A percentile compares a stretch with the other conserved stretches of the same genome.
Evolutionary conservation across 2,888 invertebrate species (phyloP).

Genomic region (Caradrina kadenii): DNA sequence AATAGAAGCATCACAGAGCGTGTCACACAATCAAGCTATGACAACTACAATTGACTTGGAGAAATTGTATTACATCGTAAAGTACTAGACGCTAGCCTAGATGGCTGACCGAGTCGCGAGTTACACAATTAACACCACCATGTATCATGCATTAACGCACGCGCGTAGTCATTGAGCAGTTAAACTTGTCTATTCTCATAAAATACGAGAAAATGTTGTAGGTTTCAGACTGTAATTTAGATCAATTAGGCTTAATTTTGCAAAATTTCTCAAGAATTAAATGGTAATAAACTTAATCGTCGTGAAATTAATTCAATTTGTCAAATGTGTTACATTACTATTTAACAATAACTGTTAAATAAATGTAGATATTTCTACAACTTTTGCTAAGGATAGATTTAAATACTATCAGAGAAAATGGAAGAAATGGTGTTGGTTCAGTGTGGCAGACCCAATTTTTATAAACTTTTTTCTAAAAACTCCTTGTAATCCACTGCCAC

Average conservation of each 20-base stretch:
- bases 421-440: too few species aligned
- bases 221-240: background rate
- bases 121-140: conserved; percentile 45
- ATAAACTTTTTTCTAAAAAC: too few species aligned
- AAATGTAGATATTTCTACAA: too few species aligned
- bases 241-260: background rate
- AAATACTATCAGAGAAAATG: too few species aligned
- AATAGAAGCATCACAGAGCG: conserved; percentile 16
- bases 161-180: conserved; percentile 24
- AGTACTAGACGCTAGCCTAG: conserved; percentile 10
- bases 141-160: conserved; percentile 11
- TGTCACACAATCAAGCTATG: conserved; percentile 33
- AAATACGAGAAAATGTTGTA: conserved; percentile 10
- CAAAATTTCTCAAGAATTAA: background rate
- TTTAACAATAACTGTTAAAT: too few species aligned
- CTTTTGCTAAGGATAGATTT: too few species aligned
- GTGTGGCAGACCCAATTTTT: too few species aligned
- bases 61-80: conserved; percentile 19
- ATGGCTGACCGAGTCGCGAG: conserved; percentile 22
- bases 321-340: too few species aligned
- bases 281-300: too few species aligned
- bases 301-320: too few species aligned
- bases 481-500: too few species aligned
- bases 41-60: conserved; percentile 40
- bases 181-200: conserved; percentile 34